phyloP scores from a whole-genome alignment of 2,797 vertebrate species.

The Leuciscus waleckii region DNA sequence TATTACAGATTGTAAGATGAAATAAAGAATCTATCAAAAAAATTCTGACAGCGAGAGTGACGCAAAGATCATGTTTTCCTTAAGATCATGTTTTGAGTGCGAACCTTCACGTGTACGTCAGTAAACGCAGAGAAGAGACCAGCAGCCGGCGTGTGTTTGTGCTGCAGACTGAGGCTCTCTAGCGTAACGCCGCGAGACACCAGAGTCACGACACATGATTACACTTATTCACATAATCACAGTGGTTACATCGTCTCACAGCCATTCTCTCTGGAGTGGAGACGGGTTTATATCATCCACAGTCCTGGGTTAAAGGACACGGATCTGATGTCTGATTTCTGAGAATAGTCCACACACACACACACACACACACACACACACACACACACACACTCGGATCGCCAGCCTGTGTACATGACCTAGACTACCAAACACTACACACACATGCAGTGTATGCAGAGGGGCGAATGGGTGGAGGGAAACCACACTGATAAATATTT shows the following conservation, averaged over 20 bases:
- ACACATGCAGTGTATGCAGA: no score
- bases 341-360: not conserved
- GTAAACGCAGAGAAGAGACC: not conserved
- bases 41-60: not conserved
- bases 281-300: slow-evolving; percentile 63
- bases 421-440: no score
- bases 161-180: slow-evolving; percentile 25
- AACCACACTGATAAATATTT: no score
- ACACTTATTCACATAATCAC: slow-evolving; percentile 78
- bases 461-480: no score
- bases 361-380: not conserved
- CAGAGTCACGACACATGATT: slow-evolving; percentile 62
- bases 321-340: not conserved
- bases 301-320: slow-evolving; percentile 39
- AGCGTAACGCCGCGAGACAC: slow-evolving; percentile 8
- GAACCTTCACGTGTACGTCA: not conserved
- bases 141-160: not conserved
- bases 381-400: no score
- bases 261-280: slow-evolving; percentile 39
- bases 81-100: not conserved
- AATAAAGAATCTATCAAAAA: not conserved
- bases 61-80: not conserved
- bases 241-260: slow-evolving; percentile 69
- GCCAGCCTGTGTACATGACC: no score
- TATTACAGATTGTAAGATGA: not conserved